Evolutionary conservation across 64 coral and sea anemone genomes (phyloP).

Genomic region (Stichodactyla mertensii): DNA sequence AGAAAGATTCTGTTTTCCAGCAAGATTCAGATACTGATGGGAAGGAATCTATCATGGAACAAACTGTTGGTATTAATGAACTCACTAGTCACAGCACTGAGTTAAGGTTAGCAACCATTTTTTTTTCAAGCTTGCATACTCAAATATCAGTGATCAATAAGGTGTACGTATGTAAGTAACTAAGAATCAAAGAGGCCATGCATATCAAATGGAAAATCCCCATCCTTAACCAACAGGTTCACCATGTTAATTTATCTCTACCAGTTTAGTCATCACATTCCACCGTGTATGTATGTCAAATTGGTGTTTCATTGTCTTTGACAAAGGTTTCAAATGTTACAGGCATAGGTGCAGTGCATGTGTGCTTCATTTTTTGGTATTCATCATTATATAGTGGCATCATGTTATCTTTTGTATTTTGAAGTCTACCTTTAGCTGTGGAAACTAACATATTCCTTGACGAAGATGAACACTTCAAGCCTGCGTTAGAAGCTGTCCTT

Average conservation of each 20-base stretch:
- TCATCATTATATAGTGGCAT: neutral
- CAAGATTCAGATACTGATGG: neutral
- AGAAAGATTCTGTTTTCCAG: neutral
- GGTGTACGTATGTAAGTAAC: too few relatives aligned
- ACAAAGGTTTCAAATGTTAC: too few relatives aligned
- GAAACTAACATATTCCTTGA: neutral
- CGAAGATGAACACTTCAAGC: neutral
- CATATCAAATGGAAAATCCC: too few relatives aligned
- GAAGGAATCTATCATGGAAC: neutral
- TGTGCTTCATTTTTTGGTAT: too few relatives aligned
- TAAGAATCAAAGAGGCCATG: too few relatives aligned
- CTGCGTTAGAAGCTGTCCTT: constrained; percentile 7
- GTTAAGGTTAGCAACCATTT: neutral
- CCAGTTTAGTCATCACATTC: too few relatives aligned
- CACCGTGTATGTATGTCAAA: too few relatives aligned
- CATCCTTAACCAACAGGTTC: too few relatives aligned
- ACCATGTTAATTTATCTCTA: too few relatives aligned
- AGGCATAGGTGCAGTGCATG: too few relatives aligned
- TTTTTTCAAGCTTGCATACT: neutral
- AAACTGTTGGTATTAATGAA: neutral
- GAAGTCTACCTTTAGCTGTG: neutral
- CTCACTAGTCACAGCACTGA: neutral
- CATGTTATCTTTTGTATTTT: neutral
- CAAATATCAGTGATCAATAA: too few relatives aligned
- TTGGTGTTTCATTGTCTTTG: too few relatives aligned